Evolutionary conservation across 2,888 invertebrate species (phyloP).

Genomic region (Nymphalis urticae): DNA sequence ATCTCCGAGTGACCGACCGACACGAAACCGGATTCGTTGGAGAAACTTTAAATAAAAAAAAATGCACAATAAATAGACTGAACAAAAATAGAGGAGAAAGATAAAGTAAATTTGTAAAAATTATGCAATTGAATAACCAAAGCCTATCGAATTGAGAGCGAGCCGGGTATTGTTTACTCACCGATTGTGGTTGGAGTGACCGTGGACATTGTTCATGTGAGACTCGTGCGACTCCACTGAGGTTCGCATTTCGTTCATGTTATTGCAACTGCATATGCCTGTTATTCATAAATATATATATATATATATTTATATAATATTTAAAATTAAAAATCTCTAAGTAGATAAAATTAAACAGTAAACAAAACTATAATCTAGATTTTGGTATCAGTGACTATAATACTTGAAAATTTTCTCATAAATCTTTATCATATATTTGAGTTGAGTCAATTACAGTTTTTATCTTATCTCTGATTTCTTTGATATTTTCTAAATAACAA

Average conservation of each 20-base stretch:
- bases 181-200: constrained; percentile 75
- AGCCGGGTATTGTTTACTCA: constrained; percentile 46
- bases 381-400: no score
- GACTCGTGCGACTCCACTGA: constrained; percentile 73
- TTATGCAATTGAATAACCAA: not conserved
- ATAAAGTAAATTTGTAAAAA: constrained; percentile 12
- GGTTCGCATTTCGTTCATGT: constrained; percentile 60
- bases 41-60: constrained; percentile 61
- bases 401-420: no score
- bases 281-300: constrained; percentile 51
- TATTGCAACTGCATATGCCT: constrained; percentile 75
- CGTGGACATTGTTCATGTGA: constrained; percentile 62
- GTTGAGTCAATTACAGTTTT: no score
- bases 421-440: no score
- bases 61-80: constrained; percentile 42
- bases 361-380: no score
- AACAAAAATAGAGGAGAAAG: constrained; percentile 15
- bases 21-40: constrained; percentile 79
- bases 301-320: not conserved
- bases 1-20: constrained; percentile 77
- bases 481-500: no score
- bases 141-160: no score
- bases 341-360: no score
- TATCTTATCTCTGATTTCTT: no score
- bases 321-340: not conserved